These are phyloP conservation scores for Odontophorus gujanensis DNA, from an alignment of 2,113 vertebrate genomes.

Conservation along the genomic window DNA sequence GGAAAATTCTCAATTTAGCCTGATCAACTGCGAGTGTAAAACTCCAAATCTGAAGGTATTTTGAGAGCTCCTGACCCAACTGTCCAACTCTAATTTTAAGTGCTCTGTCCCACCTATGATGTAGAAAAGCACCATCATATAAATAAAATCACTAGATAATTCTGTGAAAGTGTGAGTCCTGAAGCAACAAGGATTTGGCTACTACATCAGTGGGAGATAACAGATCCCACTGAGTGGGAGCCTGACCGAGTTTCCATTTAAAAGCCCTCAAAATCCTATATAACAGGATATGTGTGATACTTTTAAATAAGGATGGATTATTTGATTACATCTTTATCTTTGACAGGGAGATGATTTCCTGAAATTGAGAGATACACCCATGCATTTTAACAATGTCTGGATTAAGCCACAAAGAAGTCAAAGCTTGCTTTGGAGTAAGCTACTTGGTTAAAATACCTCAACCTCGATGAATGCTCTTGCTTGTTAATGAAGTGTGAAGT, in stretches of 20 bases:
- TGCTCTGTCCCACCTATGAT: not conserved
- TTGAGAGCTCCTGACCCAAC: not conserved
- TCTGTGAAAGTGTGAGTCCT: not conserved
- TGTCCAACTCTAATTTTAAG: not conserved
- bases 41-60: not conserved
- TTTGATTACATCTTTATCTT: not conserved
- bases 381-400: not conserved
- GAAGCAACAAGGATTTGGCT: not conserved
- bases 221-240: not conserved
- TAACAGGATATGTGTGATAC: not conserved
- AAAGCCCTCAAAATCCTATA: not conserved
- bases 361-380: not conserved
- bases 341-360: not conserved
- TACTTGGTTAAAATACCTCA: not conserved
- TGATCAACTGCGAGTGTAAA: not conserved
- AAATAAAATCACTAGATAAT: not conserved
- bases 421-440: not conserved
- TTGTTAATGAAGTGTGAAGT: not conserved
- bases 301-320: not conserved
- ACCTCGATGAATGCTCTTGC: not conserved
- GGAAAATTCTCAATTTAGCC: not conserved
- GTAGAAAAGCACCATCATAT: not conserved
- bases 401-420: not conserved
- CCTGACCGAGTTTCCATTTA: not conserved
- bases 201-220: not conserved